Evolutionary conservation across 2,888 invertebrate species (phyloP).

Genomic region (Dexiosoma caninum): DNA sequence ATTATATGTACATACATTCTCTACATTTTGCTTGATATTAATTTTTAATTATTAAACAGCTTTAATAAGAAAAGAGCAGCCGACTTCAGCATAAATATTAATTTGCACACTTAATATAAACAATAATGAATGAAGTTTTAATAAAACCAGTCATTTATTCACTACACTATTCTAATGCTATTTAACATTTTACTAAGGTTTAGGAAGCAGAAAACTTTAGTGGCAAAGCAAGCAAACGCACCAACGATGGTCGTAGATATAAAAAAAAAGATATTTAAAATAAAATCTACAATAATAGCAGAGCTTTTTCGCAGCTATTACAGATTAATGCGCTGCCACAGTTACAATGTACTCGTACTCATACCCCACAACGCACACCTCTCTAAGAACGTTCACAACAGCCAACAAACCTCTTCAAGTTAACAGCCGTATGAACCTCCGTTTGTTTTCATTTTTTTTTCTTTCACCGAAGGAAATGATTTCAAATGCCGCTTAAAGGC

Average conservation of each 20-base stretch:
- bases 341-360: conserved; percentile 12
- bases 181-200: conserved; percentile 46
- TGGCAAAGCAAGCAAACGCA: neutral
- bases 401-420: conserved; percentile 10
- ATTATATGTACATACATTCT: no score
- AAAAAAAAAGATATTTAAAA: conserved; percentile 31
- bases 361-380: neutral
- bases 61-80: no score
- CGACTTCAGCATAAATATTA: conserved; percentile 14
- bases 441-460: neutral
- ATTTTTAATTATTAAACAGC: no score
- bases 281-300: conserved; percentile 50
- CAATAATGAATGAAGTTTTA: conserved; percentile 21
- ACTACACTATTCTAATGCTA: conserved; percentile 56
- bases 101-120: conserved; percentile 18
- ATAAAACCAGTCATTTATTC: conserved; percentile 36
- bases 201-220: conserved; percentile 35
- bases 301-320: conserved; percentile 47
- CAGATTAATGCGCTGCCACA: conserved; percentile 49
- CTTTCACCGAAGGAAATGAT: neutral
- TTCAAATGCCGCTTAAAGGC: conserved; percentile 47
- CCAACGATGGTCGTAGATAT: neutral
- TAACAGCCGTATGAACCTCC: conserved; percentile 10
- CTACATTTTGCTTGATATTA: no score
- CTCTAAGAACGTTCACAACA: neutral